phyloP scores from a whole-genome alignment of 2,113 vertebrate genomes.

The Hirundichthys speculiger region DNA sequence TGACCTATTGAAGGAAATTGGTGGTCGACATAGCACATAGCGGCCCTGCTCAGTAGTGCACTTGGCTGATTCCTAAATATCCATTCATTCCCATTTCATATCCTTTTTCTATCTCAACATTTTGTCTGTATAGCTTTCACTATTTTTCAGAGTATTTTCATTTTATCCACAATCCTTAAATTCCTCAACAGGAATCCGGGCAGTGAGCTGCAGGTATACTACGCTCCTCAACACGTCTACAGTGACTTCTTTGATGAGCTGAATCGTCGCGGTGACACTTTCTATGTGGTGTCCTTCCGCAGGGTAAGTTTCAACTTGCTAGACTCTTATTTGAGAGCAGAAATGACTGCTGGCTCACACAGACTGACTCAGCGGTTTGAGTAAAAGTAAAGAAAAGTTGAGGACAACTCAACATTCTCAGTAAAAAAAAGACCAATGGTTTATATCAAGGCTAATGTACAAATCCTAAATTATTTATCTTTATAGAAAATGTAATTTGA shows the following conservation, averaged over 20 bases:
- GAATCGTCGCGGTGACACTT: slow-evolving; percentile 89
- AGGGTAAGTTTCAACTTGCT: slow-evolving; percentile 83
- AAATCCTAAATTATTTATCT: not conserved
- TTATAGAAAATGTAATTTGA: too few relatives aligned
- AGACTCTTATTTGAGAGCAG: not conserved
- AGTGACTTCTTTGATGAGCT: slow-evolving; percentile 92
- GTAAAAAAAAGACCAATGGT: not conserved
- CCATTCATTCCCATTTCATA: not conserved
- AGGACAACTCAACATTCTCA: not conserved
- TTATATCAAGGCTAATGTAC: not conserved
- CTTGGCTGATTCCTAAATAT: too few relatives aligned
- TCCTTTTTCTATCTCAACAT: not conserved
- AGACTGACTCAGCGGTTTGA: not conserved
- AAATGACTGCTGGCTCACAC: not conserved
- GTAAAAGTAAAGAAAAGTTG: too few relatives aligned
- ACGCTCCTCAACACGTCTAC: slow-evolving; percentile 88
- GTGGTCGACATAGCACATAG: too few relatives aligned
- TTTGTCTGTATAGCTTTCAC: not conserved
- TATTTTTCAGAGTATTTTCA: not conserved
- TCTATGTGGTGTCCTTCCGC: slow-evolving; percentile 96
- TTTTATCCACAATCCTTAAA: not conserved
- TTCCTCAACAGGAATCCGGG: slow-evolving; percentile 80
- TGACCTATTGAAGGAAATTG: too few relatives aligned
- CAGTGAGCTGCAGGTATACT: slow-evolving; percentile 93
- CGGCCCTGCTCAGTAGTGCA: too few relatives aligned